Evolutionary conservation across 1,140 invertebrate genomes (phyloP).

Genomic region (Marisa cornuarietis): DNA sequence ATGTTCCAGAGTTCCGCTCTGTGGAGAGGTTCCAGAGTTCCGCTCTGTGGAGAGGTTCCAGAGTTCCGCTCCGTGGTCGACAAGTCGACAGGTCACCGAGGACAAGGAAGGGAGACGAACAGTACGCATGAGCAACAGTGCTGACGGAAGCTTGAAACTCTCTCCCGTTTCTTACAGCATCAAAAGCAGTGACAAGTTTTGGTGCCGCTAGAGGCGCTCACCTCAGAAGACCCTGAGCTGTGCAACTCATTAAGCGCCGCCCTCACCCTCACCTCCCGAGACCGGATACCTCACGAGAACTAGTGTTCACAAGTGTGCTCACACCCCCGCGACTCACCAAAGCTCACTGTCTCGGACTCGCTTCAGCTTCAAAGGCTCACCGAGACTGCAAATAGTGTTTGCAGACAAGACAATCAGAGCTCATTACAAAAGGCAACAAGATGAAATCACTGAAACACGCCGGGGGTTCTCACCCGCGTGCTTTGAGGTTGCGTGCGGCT

Average conservation of each 20-base stretch:
- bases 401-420: conserved; percentile 3
- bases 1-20: no score
- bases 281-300: neutral
- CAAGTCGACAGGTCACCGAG: no score
- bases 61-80: no score
- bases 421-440: neutral
- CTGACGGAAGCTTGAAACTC: no score
- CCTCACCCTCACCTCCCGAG: neutral
- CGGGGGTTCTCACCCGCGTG: neutral
- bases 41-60: no score
- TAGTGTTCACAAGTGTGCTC: neutral
- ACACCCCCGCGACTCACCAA: neutral
- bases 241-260: neutral
- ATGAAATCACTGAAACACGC: neutral
- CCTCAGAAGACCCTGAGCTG: neutral
- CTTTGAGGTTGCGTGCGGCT: neutral
- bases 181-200: conserved; percentile 11
- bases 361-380: neutral
- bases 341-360: neutral
- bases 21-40: no score
- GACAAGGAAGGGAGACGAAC: no score
- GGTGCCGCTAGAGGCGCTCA: neutral
- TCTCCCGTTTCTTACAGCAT: no score
- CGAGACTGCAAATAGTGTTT: conserved; percentile 11
- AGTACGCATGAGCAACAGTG: no score